Evolutionary conservation across 2,888 invertebrate species (phyloP).

Genomic region (Cataglyphis albicans): DNA sequence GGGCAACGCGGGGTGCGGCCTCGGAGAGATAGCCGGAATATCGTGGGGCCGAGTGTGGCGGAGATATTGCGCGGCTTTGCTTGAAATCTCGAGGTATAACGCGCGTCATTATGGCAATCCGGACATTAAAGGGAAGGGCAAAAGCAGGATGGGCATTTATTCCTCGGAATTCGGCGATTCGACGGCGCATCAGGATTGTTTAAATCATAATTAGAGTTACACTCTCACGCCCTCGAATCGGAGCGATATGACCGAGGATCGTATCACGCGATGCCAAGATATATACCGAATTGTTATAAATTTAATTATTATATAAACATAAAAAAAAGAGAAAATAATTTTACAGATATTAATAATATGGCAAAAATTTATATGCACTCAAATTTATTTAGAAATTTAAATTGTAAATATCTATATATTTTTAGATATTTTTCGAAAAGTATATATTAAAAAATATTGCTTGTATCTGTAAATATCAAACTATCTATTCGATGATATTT

Average conservation of each 20-base stretch:
- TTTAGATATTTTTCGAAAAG: neutral
- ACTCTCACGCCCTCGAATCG: neutral
- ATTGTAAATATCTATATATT: neutral
- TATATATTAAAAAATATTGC: neutral
- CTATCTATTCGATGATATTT: neutral
- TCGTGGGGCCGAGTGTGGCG: conserved; percentile 59
- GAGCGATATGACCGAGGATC: conserved; percentile 2
- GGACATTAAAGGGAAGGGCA: conserved; percentile 15
- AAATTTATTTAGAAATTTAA: neutral
- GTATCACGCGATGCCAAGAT: neutral
- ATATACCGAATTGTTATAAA: neutral
- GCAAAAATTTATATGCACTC: neutral
- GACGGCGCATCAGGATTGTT: conserved; percentile 16
- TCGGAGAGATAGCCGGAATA: conserved; percentile 69
- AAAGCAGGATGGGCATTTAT: conserved; percentile 5
- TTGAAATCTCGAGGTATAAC: conserved; percentile 68
- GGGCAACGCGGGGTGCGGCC: conserved; percentile 68
- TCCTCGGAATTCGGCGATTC: conserved; percentile 21
- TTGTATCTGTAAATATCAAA: neutral
- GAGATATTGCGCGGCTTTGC: conserved; percentile 61
- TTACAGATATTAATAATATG: neutral
- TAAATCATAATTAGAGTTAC: conserved; percentile 29
- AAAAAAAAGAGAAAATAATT: neutral
- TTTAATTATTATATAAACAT: neutral
- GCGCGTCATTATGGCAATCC: conserved; percentile 67